Conservation (phyloP, 2,888 invertebrate genomes). For the Chrysina gloriosa region DNA sequence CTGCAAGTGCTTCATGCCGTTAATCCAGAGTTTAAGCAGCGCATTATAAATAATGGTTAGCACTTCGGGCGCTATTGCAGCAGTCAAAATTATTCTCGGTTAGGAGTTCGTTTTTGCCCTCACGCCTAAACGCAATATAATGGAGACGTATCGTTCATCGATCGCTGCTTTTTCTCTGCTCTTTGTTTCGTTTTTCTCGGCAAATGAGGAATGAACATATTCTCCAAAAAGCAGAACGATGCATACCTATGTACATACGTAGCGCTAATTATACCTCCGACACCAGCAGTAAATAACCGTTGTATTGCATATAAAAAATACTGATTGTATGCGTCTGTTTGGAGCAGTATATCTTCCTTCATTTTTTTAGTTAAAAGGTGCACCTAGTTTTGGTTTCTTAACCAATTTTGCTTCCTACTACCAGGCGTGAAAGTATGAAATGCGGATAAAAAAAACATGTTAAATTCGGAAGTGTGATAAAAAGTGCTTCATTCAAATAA, state of each 20-base stretch:
- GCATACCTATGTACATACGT: neutral
- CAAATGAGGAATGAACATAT: neutral
- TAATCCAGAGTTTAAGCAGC: slow-evolving; percentile 31
- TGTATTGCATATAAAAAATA: neutral
- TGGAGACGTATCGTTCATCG: slow-evolving; percentile 19
- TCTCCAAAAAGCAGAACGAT: neutral
- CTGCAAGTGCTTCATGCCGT: slow-evolving; percentile 13
- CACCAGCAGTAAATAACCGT: neutral
- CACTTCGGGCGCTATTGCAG: neutral
- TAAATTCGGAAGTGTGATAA: too few relatives aligned
- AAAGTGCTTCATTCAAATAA: too few relatives aligned
- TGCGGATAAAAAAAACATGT: too few relatives aligned
- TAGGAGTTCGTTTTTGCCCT: neutral
- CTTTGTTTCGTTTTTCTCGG: neutral
- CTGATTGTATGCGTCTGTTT: neutral
- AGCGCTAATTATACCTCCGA: slow-evolving; percentile 7
- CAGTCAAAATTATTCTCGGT: slow-evolving; percentile 3
- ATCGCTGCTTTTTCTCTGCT: neutral
- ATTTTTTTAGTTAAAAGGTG: neutral
- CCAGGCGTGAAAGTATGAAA: neutral
- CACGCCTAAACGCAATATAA: slow-evolving; percentile 14
- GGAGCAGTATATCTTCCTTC: neutral
- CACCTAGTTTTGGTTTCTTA: neutral
- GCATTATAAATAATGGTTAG: slow-evolving; percentile 16
- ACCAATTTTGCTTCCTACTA: neutral